phyloP scores from a whole-genome alignment of 2,113 vertebrate species.

The Bucco capensis region DNA sequence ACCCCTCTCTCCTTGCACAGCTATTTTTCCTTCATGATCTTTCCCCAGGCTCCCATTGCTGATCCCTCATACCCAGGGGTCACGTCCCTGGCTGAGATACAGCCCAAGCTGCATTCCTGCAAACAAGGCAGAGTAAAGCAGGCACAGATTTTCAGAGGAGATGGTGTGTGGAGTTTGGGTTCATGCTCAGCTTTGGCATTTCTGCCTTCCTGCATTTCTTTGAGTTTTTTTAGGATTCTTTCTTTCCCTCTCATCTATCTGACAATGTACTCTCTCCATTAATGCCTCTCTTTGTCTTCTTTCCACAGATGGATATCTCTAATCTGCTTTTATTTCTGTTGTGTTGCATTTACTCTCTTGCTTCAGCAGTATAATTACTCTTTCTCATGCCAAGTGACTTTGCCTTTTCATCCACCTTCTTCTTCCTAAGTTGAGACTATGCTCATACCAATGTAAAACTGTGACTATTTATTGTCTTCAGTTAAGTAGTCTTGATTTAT shows the following conservation, averaged over 20 bases:
- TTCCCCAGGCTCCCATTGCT: background rate
- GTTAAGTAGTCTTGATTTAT: background rate
- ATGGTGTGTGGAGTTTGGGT: background rate
- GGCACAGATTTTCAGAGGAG: background rate
- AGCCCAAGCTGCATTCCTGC: rapidly evolving
- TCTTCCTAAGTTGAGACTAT: background rate
- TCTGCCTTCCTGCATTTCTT: background rate
- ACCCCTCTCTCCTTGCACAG: background rate
- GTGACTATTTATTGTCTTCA: background rate
- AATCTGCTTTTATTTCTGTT: background rate
- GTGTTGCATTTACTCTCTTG: background rate
- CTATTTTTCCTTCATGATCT: background rate
- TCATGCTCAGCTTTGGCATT: background rate
- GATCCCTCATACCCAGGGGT: background rate
- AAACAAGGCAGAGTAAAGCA: background rate
- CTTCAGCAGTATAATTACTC: background rate
- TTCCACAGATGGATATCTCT: background rate
- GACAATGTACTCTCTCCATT: background rate
- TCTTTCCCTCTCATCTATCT: background rate
- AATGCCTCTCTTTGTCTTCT: background rate
- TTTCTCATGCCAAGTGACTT: background rate
- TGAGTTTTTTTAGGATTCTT: background rate
- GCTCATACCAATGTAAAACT: background rate
- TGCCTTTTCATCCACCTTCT: background rate
- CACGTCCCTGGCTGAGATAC: background rate